phyloP scores from a whole-genome alignment of 1,140 invertebrate species.

The Bradynema listronoti region DNA sequence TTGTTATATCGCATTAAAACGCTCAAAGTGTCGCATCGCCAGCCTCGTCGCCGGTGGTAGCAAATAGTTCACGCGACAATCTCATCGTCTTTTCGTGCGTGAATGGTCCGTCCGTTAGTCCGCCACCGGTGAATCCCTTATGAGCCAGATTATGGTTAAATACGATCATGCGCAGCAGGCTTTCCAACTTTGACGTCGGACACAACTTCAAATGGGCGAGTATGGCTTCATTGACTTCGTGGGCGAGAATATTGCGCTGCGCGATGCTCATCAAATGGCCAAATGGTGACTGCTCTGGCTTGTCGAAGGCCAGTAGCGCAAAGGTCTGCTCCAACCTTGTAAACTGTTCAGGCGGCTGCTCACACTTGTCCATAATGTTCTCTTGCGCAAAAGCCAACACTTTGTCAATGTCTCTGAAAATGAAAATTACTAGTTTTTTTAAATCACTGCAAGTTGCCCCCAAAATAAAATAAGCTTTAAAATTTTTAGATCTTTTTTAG shows the following conservation, averaged over 20 bases:
- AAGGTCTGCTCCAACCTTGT: constrained; percentile 70
- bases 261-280: constrained; percentile 75
- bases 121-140: too few relatives aligned
- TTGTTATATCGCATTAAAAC: too few relatives aligned
- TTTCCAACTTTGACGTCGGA: constrained; percentile 26
- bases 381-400: constrained; percentile 37
- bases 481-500: too few relatives aligned
- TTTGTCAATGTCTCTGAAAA: constrained; percentile 39
- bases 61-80: too few relatives aligned
- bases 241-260: constrained; percentile 67
- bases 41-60: too few relatives aligned
- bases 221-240: constrained; percentile 32
- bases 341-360: constrained; percentile 39
- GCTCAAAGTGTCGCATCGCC: too few relatives aligned
- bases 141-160: constrained; percentile 44
- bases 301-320: constrained; percentile 88
- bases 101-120: too few relatives aligned
- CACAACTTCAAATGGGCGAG: constrained; percentile 22
- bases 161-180: constrained; percentile 33
- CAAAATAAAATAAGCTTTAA: too few relatives aligned
- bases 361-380: constrained; percentile 37
- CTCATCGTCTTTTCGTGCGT: too few relatives aligned
- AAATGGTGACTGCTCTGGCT: constrained; percentile 86
- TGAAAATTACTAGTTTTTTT: too few relatives aligned
- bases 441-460: background rate